Base-by-base conservation (phyloP, 2,113 vertebrate species). In the Acrocephalus kingi region DNA sequence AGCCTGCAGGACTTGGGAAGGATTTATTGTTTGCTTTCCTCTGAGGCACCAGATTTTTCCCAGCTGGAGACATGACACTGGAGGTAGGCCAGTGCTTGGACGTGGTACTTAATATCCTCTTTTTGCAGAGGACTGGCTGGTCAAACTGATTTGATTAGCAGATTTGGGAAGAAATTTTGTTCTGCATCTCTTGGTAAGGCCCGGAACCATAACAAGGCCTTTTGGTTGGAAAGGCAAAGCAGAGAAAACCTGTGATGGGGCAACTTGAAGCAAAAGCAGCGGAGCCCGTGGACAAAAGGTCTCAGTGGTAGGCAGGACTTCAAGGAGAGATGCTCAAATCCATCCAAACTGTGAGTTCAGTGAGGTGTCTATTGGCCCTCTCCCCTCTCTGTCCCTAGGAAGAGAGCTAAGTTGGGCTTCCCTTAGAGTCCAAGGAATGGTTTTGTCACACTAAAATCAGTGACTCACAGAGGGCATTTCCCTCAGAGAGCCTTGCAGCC, bases 21-120 rank as follows among this genome's bases (percentile, higher is more conserved):
- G 88, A 92, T 94, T 96, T 97, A 80, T 94, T 94, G 56, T 95
- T 94, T 94, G 78, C 83, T 93, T 96, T 94, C 72, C 72, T 95
- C 83, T 86, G 72, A 94, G 67, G 63, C 90, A 90, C 72, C 67
- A 94, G 79, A 93, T 90, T 88, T 93, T 94, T 95, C 88, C 58
- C 95, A 94, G 79, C 92, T 94, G 94, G 88, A 94, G 88, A 77
- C 46, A 43, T 73, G 95, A 94, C 83, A 93, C 90, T 80, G 88
- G 95, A 93, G 83, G 52, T 88, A 84, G 86, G 83, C 75, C 88
- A 90, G 86, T 77, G 67, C 79, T 95, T 96, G 83, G 92, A 92
- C 0, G 4, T 90, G 83, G 68, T 86, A 51, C 75, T 77, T 83
- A 66, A 90, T 75, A 91, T 73, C 22, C 20, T 83, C 55, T 83